Conservation (phyloP, 2,888 invertebrate genomes). For the Amphiduros pacificus region DNA sequence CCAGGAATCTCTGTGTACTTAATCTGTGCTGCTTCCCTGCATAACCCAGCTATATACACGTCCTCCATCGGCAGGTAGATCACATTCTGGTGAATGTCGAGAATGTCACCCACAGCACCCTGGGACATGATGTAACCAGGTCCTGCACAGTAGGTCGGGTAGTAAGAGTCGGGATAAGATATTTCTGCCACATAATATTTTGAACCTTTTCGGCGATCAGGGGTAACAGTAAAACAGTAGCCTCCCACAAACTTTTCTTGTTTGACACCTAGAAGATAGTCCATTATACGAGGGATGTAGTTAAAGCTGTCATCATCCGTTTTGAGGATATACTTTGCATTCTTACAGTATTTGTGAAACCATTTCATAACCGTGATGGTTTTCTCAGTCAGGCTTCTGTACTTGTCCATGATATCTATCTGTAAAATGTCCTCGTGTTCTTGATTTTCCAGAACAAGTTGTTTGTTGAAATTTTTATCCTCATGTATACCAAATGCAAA, state of each 20-base stretch:
- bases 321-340: constrained; percentile 29
- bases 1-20: constrained; percentile 29
- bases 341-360: constrained; percentile 22
- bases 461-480: constrained; percentile 31
- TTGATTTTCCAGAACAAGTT: constrained; percentile 24
- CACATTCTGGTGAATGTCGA: constrained; percentile 23
- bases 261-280: constrained; percentile 20
- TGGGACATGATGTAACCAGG: constrained; percentile 32
- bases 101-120: constrained; percentile 21
- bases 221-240: constrained; percentile 34
- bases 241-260: constrained; percentile 27
- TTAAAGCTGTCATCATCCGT: constrained; percentile 36
- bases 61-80: constrained; percentile 33
- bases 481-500: constrained; percentile 31
- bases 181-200: constrained; percentile 27
- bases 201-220: constrained; percentile 27
- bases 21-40: constrained; percentile 24
- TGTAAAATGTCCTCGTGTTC: constrained; percentile 16
- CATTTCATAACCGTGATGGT: constrained; percentile 28
- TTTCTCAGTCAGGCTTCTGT: constrained; percentile 30
- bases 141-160: constrained; percentile 35
- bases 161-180: constrained; percentile 29
- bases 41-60: constrained; percentile 31
- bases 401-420: constrained; percentile 23
- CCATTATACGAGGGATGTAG: constrained; percentile 28